Percentiles rank a stretch among this genome's conserved stretches.
phyloP scores from a whole-genome alignment of 2,888 invertebrate species.

The Thera britannica region DNA sequence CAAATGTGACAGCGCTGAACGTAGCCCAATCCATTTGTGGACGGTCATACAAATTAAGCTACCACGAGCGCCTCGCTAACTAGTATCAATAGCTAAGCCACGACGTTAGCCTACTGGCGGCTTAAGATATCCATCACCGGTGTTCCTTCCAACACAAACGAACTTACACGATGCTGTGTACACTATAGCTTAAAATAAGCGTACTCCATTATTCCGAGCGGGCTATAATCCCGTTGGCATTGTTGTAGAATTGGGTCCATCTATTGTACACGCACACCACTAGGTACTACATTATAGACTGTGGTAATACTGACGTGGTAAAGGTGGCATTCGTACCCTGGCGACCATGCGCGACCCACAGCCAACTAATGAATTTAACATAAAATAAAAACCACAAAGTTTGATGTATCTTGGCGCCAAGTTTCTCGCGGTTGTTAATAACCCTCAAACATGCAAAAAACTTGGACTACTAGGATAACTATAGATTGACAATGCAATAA shows the following conservation, averaged over 20 bases:
- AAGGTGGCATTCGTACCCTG: neutral
- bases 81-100: neutral
- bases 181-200: conserved; percentile 13
- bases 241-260: conserved; percentile 21
- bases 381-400: too few relatives aligned
- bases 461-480: too few relatives aligned
- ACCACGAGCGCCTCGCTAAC: too few relatives aligned
- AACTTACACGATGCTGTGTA: neutral
- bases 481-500: too few relatives aligned
- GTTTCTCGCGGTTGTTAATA: too few relatives aligned
- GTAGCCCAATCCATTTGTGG: too few relatives aligned
- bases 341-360: neutral
- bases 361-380: too few relatives aligned
- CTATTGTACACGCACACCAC: conserved; percentile 9
- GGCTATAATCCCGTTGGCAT: conserved; percentile 19
- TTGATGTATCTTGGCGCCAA: too few relatives aligned
- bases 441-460: too few relatives aligned
- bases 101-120: neutral
- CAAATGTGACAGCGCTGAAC: too few relatives aligned
- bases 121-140: too few relatives aligned
- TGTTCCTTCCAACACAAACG: neutral
- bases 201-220: conserved; percentile 4
- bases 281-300: neutral
- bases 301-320: neutral
- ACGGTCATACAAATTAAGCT: too few relatives aligned